Evolutionary conservation across 1,140 invertebrate genomes (phyloP), one percentile per base, ranked within the genome.

Genomic region (Meloidogyne hapla): DNA sequence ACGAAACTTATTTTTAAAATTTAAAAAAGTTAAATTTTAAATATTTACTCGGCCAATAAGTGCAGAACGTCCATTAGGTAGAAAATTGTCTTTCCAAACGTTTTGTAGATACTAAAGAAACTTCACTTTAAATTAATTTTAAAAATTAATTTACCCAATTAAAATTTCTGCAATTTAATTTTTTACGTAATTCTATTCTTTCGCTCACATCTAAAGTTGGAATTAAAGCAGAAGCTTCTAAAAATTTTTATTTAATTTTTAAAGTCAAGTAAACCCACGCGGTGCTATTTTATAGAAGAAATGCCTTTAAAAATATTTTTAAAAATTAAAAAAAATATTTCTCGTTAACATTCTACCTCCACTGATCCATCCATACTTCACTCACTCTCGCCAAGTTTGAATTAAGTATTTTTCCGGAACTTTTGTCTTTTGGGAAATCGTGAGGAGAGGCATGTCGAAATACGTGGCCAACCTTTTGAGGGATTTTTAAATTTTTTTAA

Each of bases 371-470:
- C 95, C 95, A 97, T 83, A 97, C 95, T 89, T 95, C 94, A 78
- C 94, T 94, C 84, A 96, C 91, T 83, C 95, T 91, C 82, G 94
- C 94, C 91, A 95, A 95, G 91, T 97, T 97, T 90, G 96, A 94
- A 91, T 95, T 93, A 1, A 94, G 94, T 86, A 94, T 94, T 84
- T 93, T 98, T 95, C 89, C 98, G 94, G 89, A 98, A 94, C 88
- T 93, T 93, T 87, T 94, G 83, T 96, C 96, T 84, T 96, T 96
- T 76, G 96, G 96, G 90, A 99, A 99, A 82, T 94, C 94, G 89
- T 99, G 99, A 62, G 96, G 96, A 83, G 94, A 98, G 83, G 95
- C 95, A 91, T 98, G 98, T 87, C 96, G 92, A 91, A 98, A 98
- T 81, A 98, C 94, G 90, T 96, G 94, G 82, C 94, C 93, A 82